Base-by-base conservation (phyloP, 2,888 invertebrate genomes). In the Strigamia transsilvanica region DNA sequence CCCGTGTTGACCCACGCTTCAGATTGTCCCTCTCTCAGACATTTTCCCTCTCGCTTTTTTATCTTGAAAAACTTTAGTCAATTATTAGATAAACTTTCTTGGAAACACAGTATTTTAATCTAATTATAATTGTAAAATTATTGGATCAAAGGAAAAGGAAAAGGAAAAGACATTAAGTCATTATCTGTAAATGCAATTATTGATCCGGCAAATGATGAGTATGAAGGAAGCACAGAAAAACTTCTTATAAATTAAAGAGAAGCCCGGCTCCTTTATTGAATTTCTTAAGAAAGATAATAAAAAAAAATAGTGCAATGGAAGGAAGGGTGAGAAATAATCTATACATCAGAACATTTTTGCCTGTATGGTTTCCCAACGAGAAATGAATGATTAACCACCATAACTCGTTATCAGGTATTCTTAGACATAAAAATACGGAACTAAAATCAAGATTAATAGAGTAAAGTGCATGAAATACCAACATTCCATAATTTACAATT, bases 161-260 rank as follows among this genome's bases (percentile, higher is more conserved):
- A 32, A 73, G 73, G 32, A 73, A 73, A 32, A 73, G 32, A 23
- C 23, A 23, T 73, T 73, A 73, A 73, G 73, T 73, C 23, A 73
- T 73, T 73, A 73, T 73, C 73, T 73, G 73, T 73, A 73, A 66
- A 73, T 73, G 73, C 61, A 73, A 73, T 73, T 73, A 73, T 73
- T 73, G 73, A 73, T 73, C 32, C 32, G 21, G n/a, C 56, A 56
- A 56, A 56, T 73, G 73, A 73, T 27, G 73, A 73, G 73, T n/a
- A 56, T 9, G 18, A 56, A 56, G 21, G 56, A 56, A 56, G 56
- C 15, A 27, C 32, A 73, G 73, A 6, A 12, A 32, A 73, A 73
- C 56, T 73, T 73, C 73, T 73, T 32, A 73, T 15, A 32, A 27
- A 9, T 10, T 66, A 66, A 73, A 73, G 13, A 13, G 21, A 73